Percentiles rank a stretch among this genome's conserved stretches.
Evolutionary conservation across 2,797 vertebrate genomes (phyloP).

Genomic region (Propithecus perrieri): DNA sequence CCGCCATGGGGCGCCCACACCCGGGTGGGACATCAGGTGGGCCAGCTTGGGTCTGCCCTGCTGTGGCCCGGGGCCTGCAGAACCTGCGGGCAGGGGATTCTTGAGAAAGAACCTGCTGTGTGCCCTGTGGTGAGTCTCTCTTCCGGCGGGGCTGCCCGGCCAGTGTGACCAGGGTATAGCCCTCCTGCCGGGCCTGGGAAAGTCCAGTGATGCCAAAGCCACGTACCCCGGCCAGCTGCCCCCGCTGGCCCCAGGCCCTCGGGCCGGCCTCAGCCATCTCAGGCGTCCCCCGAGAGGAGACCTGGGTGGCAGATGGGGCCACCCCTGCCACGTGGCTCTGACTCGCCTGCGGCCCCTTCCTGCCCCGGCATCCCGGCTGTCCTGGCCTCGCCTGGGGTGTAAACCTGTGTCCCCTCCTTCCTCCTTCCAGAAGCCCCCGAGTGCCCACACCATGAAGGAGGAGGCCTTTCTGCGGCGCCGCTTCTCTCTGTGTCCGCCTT

Average conservation of each 20-base stretch:
- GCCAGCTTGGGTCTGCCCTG: background rate
- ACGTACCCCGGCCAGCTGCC: fast-evolving
- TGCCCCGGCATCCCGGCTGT: fast-evolving
- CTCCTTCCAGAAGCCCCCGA: conserved; percentile 88
- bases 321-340: fast-evolving
- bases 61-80: background rate
- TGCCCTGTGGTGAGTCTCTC: fast-evolving
- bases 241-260: fast-evolving
- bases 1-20: fast-evolving
- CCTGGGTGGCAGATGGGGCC: background rate
- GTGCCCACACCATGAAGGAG: conserved; percentile 95
- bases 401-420: fast-evolving
- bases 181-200: background rate
- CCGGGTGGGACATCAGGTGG: background rate
- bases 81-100: background rate
- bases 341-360: background rate
- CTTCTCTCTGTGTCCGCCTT: conserved; percentile 93
- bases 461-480: conserved; percentile 95
- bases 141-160: fast-evolving
- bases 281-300: no score
- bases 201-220: background rate
- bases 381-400: fast-evolving
- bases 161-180: fast-evolving
- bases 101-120: fast-evolving
- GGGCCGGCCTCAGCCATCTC: fast-evolving